A percentile compares a stretch with the other conserved stretches of the same genome.
Conservation (phyloP, 2,797 vertebrate genomes). For the Acipenser transmontanus region DNA sequence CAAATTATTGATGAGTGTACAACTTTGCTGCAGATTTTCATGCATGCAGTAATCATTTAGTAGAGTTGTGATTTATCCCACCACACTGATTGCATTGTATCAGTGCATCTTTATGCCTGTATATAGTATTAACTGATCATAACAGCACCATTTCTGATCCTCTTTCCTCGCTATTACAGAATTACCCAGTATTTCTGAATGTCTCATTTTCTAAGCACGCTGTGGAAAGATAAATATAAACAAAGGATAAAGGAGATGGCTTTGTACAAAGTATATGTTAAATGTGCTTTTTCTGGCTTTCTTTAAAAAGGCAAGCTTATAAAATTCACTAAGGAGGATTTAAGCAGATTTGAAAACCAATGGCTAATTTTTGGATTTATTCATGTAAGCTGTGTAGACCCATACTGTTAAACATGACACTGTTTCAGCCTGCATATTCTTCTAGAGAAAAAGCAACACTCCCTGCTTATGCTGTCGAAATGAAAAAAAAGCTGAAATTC, state of each 20-base stretch:
- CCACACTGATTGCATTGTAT: no score
- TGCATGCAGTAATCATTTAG: no score
- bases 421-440: constrained; percentile 5
- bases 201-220: no score
- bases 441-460: constrained; percentile 22
- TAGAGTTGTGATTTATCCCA: no score
- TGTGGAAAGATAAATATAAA: no score
- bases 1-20: no score
- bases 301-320: not conserved
- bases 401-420: constrained; percentile 25
- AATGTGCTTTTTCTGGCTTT: constrained; percentile 47
- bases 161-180: no score
- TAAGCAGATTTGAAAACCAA: constrained; percentile 37
- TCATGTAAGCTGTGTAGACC: constrained; percentile 16
- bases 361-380: constrained; percentile 43
- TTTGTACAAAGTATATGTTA: constrained; percentile 32
- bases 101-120: no score
- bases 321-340: constrained; percentile 41
- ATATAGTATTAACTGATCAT: no score
- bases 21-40: no score
- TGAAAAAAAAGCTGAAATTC: constrained; percentile 51
- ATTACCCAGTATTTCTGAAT: no score
- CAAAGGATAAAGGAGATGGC: constrained; percentile 44
- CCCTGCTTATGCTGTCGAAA: constrained; percentile 1
- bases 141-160: no score